These are phyloP conservation scores for Nicator chloris DNA, from an alignment of 2,113 vertebrate species.

Conservation along the genomic window DNA sequence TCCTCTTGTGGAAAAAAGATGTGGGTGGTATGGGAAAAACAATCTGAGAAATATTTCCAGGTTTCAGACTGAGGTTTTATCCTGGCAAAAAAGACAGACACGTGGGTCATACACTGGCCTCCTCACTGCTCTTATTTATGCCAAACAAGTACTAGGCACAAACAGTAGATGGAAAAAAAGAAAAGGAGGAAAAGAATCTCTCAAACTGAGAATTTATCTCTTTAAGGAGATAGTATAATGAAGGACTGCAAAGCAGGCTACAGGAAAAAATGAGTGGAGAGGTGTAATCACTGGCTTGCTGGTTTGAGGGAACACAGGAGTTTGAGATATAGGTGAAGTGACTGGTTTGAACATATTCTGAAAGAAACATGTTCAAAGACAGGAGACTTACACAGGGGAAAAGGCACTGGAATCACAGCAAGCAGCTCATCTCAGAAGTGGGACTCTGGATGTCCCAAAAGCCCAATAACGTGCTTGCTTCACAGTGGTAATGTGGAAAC, in stretches of 20 bases:
- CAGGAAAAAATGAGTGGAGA: neutral
- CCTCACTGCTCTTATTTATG: neutral
- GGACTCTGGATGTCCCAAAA: neutral
- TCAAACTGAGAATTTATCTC: neutral
- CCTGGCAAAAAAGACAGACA: slow-evolving; percentile 11
- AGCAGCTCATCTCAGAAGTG: neutral
- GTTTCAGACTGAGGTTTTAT: slow-evolving; percentile 38
- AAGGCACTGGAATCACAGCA: neutral
- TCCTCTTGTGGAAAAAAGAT: slow-evolving; percentile 50
- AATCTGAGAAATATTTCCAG: slow-evolving; percentile 60
- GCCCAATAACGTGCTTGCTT: neutral
- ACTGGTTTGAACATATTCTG: neutral
- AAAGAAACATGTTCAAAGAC: neutral
- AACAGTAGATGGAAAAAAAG: neutral
- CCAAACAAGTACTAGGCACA: neutral
- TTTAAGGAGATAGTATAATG: neutral
- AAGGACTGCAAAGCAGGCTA: neutral
- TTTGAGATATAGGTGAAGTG: neutral
- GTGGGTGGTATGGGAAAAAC: slow-evolving; percentile 64
- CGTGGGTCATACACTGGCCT: neutral
- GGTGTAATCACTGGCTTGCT: neutral
- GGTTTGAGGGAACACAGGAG: neutral
- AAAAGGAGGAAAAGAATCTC: neutral
- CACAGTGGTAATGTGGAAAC: neutral
- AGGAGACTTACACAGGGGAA: neutral